Percentiles rank a stretch among this genome's conserved stretches.
phyloP scores from a whole-genome alignment of 2,888 invertebrate genomes.

The Melikaiella ostensackeni region DNA sequence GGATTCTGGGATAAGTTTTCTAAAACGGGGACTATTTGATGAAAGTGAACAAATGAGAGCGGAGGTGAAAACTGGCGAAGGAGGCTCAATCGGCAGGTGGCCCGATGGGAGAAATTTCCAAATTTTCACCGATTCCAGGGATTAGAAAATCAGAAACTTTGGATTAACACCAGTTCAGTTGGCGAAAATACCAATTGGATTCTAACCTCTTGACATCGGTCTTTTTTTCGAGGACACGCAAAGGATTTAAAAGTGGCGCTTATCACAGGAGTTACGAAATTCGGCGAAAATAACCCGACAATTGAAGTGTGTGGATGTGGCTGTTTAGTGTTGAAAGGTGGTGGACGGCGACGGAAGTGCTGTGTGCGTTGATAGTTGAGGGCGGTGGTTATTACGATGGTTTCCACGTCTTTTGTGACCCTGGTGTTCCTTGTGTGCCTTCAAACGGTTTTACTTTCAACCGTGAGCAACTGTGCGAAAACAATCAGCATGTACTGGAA shows the following conservation, averaged over 20 bases:
- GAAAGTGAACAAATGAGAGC: constrained; percentile 26
- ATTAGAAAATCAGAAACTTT: neutral
- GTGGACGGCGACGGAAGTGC: constrained; percentile 61
- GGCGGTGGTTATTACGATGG: constrained; percentile 72
- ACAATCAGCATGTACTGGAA: constrained; percentile 94
- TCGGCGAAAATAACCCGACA: constrained; percentile 5
- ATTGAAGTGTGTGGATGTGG: constrained; percentile 63
- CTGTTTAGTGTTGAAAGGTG: constrained; percentile 63
- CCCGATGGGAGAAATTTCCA: constrained; percentile 41
- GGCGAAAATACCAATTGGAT: neutral
- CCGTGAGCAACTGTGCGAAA: constrained; percentile 87
- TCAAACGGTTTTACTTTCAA: constrained; percentile 82
- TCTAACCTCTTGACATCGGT: neutral
- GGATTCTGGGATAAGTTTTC: neutral
- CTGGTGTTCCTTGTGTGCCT: constrained; percentile 79
- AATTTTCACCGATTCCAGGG: neutral
- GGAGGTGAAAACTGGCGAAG: constrained; percentile 23
- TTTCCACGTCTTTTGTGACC: constrained; percentile 75
- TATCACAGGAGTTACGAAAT: constrained; percentile 7
- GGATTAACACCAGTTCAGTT: neutral
- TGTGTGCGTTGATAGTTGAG: constrained; percentile 55
- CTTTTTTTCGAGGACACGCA: neutral
- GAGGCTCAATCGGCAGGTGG: constrained; percentile 29
- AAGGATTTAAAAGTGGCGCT: constrained; percentile 31
- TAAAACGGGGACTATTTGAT: neutral